Evolutionary conservation across 64 coral and sea anemone species (phyloP), one percentile per base, ranked within the genome.

Genomic region (Astreopora myriophthalma): DNA sequence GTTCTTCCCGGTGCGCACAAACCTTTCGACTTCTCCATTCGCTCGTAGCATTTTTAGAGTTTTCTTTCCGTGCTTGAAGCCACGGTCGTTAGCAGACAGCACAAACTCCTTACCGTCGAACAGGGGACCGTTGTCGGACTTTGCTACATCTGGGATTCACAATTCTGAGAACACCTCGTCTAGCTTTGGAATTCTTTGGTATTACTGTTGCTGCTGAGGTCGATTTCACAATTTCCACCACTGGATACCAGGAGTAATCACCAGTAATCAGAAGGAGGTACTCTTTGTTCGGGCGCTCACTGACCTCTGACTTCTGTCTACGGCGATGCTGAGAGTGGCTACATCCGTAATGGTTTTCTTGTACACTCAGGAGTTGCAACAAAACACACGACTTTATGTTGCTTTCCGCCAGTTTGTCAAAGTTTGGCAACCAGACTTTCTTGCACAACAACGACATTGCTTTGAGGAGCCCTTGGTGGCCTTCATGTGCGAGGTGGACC

Each of bases 371-470:
- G 88, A 35, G 52, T 80, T 0, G 42, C 42, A 11, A 46, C 11
- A 0, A 0, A 11, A 46, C 0, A 35, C 89, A 91, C 11, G 75
- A 71, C 30, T 76, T 82, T 3, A 82, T 75, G 25, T 71, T 69
- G 58, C 57, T 91, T 67, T 68, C 76, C 8, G 62, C 72, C 29
- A 20, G 71, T 23, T 63, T 27, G 30, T 91, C 75, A 29, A 49
- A 69, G 61, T 62, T 40, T 6, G 87, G 87, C 1, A 89, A 76
- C 73, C 87, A 89, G 22, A 89, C 87, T 66, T 79, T 89, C 69
- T 79, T 48, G 8, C 87, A 26, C 26, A 79, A 44, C 11, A 89
- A 31, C 13, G 71, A 76, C 28, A 77, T 76, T 0, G 87, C 77
- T 66, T 78, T 78, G 3, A 75, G 42, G 8, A 88, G 34, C 11